These are phyloP conservation scores for Hystrix cristata DNA, from an alignment of 2,113 vertebrate genomes.

Conservation along the genomic window DNA sequence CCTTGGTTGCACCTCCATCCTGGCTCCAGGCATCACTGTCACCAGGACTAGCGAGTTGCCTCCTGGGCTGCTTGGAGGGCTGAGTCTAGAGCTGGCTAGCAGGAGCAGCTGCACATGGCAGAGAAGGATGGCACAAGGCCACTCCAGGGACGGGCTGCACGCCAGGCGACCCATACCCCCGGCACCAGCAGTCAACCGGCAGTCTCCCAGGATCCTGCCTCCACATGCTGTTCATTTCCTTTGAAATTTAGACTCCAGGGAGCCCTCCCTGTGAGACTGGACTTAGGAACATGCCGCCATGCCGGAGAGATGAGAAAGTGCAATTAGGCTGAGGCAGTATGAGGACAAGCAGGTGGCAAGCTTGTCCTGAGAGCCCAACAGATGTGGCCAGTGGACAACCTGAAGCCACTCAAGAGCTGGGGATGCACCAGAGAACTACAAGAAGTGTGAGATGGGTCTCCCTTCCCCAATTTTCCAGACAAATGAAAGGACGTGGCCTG, in stretches of 20 bases:
- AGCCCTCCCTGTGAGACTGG: background rate
- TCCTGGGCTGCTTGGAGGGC: background rate
- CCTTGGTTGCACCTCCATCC: rapidly evolving
- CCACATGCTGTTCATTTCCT: background rate
- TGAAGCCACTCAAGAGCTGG: rapidly evolving
- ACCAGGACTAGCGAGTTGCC: background rate
- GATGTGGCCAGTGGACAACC: background rate
- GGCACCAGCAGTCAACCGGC: background rate
- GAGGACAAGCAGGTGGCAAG: background rate
- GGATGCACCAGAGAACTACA: background rate
- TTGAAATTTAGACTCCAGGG: background rate
- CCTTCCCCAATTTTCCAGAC: background rate
- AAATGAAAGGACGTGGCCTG: background rate
- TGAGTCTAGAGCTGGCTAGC: background rate
- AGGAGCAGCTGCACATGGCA: background rate
- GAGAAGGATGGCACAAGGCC: background rate
- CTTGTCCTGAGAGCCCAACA: too few relatives aligned
- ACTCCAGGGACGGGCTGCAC: background rate
- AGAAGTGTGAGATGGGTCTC: background rate
- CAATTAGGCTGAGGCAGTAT: background rate
- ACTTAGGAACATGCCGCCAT: too few relatives aligned
- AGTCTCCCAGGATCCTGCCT: background rate
- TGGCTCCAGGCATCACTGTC: background rate
- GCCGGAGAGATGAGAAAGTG: too few relatives aligned
- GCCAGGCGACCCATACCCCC: background rate